These are phyloP conservation scores for Tursiops truncatus DNA, from an alignment of 2,113 vertebrate species.

Conservation along the genomic window DNA sequence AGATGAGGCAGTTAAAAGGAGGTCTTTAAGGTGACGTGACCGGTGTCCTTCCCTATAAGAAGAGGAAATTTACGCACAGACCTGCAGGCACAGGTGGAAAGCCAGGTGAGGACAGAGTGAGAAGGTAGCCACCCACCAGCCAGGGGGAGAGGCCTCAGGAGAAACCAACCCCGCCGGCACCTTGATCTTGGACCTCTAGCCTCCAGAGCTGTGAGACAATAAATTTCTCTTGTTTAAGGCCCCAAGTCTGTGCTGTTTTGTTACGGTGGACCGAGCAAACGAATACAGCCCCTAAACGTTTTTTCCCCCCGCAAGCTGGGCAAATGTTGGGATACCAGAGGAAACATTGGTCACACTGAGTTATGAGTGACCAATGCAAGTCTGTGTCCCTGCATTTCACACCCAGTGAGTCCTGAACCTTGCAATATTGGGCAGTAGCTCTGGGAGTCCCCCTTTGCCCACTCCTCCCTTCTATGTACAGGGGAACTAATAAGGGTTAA, in stretches of 20 bases:
- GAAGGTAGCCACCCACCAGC: background rate
- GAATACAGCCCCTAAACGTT: background rate
- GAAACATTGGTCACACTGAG: background rate
- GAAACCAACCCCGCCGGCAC: background rate
- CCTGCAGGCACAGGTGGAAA: background rate
- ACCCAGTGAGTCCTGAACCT: background rate
- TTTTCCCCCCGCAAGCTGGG: background rate
- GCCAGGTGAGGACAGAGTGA: background rate
- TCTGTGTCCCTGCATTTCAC: background rate
- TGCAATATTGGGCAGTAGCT: background rate
- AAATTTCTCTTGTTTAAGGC: background rate
- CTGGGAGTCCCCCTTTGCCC: background rate
- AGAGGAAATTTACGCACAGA: background rate
- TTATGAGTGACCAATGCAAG: background rate
- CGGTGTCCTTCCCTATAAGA: background rate
- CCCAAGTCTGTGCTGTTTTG: background rate
- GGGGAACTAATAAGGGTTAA: background rate
- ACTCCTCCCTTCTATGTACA: background rate
- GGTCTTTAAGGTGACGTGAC: background rate
- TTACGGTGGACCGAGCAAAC: background rate
- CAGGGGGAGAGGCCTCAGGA: background rate
- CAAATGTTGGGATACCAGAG: background rate
- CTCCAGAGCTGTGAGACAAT: background rate
- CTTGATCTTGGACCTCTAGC: background rate
- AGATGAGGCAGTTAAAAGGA: background rate